phyloP scores from a whole-genome alignment of 2,113 vertebrate genomes.

The Siniperca chuatsi region DNA sequence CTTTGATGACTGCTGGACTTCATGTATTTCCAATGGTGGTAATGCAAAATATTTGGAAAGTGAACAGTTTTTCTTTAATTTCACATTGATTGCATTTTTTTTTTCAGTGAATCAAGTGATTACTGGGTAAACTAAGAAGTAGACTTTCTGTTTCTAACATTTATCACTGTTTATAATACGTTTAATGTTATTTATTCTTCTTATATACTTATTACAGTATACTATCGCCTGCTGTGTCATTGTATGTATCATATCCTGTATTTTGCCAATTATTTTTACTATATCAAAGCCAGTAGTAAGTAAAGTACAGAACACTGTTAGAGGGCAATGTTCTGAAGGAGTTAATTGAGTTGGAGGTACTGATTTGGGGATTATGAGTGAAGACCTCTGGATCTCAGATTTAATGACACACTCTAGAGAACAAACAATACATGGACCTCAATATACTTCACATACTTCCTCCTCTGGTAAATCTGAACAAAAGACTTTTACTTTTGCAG shows the following conservation, averaged over 20 bases:
- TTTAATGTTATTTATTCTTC: background rate
- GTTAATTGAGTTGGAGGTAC: background rate
- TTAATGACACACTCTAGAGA: constrained; percentile 9
- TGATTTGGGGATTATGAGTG: constrained; percentile 26
- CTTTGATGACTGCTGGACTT: constrained; percentile 25
- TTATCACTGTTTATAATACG: background rate
- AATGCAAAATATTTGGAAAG: background rate
- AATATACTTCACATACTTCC: background rate
- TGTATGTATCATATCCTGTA: background rate
- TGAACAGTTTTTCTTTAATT: background rate
- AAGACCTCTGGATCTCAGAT: constrained; percentile 17
- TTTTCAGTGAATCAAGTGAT: background rate
- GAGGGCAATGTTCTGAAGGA: background rate
- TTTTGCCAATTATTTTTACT: background rate
- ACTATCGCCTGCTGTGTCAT: background rate
- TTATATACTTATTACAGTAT: background rate
- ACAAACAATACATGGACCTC: background rate
- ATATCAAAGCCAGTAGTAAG: background rate
- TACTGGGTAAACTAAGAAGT: background rate
- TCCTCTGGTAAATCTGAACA: background rate
- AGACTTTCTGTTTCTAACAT: background rate
- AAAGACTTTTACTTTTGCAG: background rate
- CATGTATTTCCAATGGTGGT: background rate
- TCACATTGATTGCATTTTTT: background rate
- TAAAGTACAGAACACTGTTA: background rate